Evolutionary conservation across 2,113 vertebrate species (phyloP).

Genomic region (Conger conger): DNA sequence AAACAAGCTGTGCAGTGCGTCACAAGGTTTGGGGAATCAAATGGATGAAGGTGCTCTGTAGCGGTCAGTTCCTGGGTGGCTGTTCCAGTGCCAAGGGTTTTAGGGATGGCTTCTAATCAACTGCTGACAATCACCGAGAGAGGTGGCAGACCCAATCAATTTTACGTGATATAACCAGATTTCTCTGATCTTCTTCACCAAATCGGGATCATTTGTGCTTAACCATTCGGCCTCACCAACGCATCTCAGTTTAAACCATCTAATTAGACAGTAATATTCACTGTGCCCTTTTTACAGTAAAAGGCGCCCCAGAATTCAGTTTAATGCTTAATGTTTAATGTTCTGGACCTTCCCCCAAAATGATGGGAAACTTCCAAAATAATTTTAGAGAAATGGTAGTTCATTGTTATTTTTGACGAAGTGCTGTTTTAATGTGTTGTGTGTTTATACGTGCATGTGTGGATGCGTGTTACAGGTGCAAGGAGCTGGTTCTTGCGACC

Average conservation of each 20-base stretch:
- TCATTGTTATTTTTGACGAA: too few relatives aligned
- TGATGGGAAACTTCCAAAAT: too few relatives aligned
- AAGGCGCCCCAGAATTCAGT: too few relatives aligned
- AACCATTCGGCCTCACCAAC: too few relatives aligned
- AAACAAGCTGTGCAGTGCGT: too few relatives aligned
- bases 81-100: background rate
- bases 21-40: background rate
- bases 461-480: conserved; percentile 77
- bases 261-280: too few relatives aligned
- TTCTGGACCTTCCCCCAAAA: too few relatives aligned
- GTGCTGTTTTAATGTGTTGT: background rate
- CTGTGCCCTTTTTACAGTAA: too few relatives aligned
- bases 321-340: too few relatives aligned
- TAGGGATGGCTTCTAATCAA: background rate
- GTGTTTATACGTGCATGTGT: background rate
- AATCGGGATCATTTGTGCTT: background rate
- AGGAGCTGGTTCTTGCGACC: conserved; percentile 89
- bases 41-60: background rate
- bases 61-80: background rate
- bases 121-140: background rate
- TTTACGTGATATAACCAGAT: background rate
- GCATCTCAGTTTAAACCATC: too few relatives aligned
- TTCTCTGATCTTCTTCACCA: background rate
- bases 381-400: too few relatives aligned
- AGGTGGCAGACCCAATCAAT: background rate